Percentiles rank a stretch among this genome's conserved stretches.
These are phyloP conservation scores for Cinclus cinclus DNA, from an alignment of 2,113 vertebrate genomes.

Conservation along the genomic window DNA sequence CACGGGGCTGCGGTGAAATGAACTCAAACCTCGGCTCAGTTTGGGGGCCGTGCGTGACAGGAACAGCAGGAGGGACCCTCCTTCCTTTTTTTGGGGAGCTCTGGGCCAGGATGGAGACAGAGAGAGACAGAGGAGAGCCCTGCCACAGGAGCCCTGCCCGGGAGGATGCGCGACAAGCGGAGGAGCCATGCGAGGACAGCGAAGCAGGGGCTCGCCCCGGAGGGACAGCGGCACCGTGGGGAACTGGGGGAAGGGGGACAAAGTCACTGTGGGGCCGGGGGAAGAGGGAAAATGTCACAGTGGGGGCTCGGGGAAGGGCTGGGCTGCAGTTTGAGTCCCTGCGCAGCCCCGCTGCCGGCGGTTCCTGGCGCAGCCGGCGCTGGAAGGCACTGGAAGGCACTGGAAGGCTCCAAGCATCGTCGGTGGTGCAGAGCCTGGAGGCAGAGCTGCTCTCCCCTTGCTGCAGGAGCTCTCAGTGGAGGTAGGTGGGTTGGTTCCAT, in stretches of 20 bases:
- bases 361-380: not conserved
- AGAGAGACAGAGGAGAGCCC: not conserved
- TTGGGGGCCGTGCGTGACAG: not conserved
- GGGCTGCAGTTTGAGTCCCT: not conserved
- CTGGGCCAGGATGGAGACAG: not conserved
- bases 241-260: accelerated
- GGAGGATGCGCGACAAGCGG: not conserved
- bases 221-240: not conserved
- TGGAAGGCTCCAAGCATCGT: not conserved
- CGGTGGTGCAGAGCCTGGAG: not conserved
- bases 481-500: not conserved
- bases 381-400: not conserved
- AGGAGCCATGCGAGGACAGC: not conserved
- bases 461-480: not conserved
- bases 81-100: not conserved
- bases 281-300: accelerated
- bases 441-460: not conserved
- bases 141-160: not conserved
- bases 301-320: not conserved
- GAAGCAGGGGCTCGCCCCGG: not conserved
- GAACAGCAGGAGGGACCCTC: not conserved
- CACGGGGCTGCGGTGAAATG: not conserved
- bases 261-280: not conserved
- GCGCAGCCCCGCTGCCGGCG: not conserved
- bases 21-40: constrained; percentile 11